Conservation (phyloP, 2,113 vertebrate species). For the Sinosuthora webbiana region DNA sequence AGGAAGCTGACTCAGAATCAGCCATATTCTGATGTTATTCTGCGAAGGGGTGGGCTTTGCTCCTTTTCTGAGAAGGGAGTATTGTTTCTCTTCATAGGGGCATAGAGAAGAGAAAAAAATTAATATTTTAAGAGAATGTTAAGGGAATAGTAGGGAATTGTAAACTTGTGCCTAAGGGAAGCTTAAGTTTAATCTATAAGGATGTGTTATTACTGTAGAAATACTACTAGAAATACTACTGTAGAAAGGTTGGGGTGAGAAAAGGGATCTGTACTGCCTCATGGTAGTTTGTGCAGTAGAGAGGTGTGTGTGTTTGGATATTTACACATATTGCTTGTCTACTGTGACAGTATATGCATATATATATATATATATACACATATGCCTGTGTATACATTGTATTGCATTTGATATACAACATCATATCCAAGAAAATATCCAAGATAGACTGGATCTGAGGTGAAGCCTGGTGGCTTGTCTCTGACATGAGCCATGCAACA, state of each 20-base stretch:
- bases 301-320: not conserved
- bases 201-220: not conserved
- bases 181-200: not conserved
- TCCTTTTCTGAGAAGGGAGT: not conserved
- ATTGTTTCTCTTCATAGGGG: not conserved
- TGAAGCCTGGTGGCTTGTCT: not conserved
- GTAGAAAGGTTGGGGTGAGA: not conserved
- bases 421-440: not conserved
- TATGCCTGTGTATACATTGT: not conserved
- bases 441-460: not conserved
- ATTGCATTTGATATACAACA: not conserved
- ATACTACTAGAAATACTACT: too few relatives aligned
- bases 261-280: not conserved
- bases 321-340: not conserved
- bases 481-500: not conserved
- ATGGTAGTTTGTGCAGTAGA: not conserved
- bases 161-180: not conserved
- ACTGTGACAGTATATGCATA: not conserved
- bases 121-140: not conserved
- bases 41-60: not conserved
- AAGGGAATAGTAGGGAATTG: not conserved
- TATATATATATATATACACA: not conserved
- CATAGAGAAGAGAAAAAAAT: not conserved
- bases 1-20: not conserved
- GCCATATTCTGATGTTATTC: not conserved